These are phyloP conservation scores for Chiroxiphia lanceolata DNA, from an alignment of 2,797 vertebrate species.

Conservation along the genomic window DNA sequence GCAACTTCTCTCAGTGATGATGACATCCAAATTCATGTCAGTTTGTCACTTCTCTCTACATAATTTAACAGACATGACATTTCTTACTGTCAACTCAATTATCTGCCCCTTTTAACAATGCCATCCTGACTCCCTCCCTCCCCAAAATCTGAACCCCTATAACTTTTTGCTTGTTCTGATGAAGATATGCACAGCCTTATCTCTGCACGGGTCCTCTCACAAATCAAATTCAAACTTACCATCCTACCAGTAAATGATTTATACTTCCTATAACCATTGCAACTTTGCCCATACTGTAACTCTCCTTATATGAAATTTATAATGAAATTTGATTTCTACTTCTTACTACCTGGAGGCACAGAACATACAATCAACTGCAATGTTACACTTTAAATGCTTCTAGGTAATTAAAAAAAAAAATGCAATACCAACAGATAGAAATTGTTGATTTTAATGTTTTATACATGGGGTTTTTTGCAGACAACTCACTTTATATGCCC, in stretches of 20 bases:
- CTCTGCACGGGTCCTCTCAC: not conserved
- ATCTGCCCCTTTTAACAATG: not conserved
- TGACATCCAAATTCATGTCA: not conserved
- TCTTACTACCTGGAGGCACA: not conserved
- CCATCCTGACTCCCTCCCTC: not conserved
- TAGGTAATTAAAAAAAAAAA: not conserved
- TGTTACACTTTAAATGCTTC: not conserved
- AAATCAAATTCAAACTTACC: not conserved
- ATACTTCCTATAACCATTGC: not conserved
- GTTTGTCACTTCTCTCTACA: not conserved
- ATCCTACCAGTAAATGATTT: not conserved
- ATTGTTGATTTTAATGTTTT: not conserved
- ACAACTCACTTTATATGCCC: not conserved
- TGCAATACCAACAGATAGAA: not conserved
- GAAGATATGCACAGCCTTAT: not conserved
- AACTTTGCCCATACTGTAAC: not conserved
- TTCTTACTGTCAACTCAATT: not conserved
- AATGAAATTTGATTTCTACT: not conserved
- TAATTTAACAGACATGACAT: not conserved
- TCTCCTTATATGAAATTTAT: not conserved
- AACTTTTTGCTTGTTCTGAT: not conserved
- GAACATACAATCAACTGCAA: not conserved
- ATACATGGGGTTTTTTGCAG: accelerated
- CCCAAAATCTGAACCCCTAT: not conserved
- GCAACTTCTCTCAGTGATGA: not conserved